A percentile compares a stretch with the other conserved stretches of the same genome.
Evolutionary conservation across 2,888 invertebrate species (phyloP).

Genomic region (Rosalia funebris): DNA sequence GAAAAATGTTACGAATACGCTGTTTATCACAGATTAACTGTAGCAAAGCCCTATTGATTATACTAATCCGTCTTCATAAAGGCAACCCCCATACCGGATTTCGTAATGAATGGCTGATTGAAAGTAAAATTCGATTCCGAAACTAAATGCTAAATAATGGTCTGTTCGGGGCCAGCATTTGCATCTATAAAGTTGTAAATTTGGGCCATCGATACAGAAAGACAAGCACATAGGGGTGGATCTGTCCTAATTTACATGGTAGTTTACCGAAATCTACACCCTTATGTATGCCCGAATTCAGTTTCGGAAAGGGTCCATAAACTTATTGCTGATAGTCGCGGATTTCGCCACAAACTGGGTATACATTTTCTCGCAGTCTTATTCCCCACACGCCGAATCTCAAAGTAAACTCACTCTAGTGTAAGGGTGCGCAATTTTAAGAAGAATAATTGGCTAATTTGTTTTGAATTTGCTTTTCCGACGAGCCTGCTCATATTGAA

Average conservation of each 20-base stretch:
- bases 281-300: conserved; percentile 37
- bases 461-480: conserved; percentile 14
- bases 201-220: conserved; percentile 39
- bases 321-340: conserved; percentile 44
- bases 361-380: conserved; percentile 33
- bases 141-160: conserved; percentile 23
- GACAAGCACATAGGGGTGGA: conserved; percentile 44
- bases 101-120: not conserved
- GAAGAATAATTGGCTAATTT: conserved; percentile 26
- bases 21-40: too few species aligned
- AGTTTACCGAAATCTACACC: conserved; percentile 49
- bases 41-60: too few species aligned
- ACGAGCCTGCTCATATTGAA: conserved; percentile 23
- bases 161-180: conserved; percentile 15
- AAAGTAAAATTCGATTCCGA: not conserved
- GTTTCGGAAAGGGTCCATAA: conserved; percentile 43
- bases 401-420: conserved; percentile 22
- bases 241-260: conserved; percentile 49
- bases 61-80: too few species aligned
- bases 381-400: conserved; percentile 16
- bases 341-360: conserved; percentile 37
- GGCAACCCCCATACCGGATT: not conserved
- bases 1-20: too few species aligned
- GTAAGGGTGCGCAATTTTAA: conserved; percentile 11
- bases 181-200: conserved; percentile 32